Percentiles rank a stretch among this genome's conserved stretches.
phyloP scores from a whole-genome alignment of 2,797 vertebrate species.

The Yasuhikotakia modesta region DNA sequence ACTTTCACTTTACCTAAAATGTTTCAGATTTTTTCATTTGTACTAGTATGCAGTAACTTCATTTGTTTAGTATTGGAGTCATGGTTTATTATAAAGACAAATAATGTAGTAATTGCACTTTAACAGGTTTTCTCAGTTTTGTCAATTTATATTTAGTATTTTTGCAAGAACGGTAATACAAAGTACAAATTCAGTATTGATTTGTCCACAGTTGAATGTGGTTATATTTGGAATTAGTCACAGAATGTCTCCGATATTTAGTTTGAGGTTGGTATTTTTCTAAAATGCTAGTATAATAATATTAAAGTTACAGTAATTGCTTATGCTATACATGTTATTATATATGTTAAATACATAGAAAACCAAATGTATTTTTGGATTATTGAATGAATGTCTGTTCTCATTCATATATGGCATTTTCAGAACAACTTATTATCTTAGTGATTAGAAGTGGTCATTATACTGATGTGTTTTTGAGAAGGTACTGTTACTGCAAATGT shows the following conservation, averaged over 20 bases:
- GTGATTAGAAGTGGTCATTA: no score
- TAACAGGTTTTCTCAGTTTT: conserved; percentile 45
- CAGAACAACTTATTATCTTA: neutral
- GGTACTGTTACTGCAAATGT: no score
- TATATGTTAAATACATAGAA: conserved; percentile 26
- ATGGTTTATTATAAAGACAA: conserved; percentile 36
- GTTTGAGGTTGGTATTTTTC: conserved; percentile 43
- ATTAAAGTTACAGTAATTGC: conserved; percentile 33
- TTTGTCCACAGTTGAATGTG: neutral
- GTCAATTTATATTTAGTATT: conserved; percentile 11
- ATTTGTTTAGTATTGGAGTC: conserved; percentile 20
- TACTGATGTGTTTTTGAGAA: no score
- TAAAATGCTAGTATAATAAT: conserved; percentile 20
- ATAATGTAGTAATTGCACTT: conserved; percentile 56
- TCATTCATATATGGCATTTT: conserved; percentile 3
- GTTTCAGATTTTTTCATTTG: conserved; percentile 3
- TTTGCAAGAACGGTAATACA: neutral
- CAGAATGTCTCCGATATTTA: conserved; percentile 1
- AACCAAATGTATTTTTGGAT: conserved; percentile 31
- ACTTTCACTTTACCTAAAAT: no score
- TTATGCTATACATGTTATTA: conserved; percentile 25
- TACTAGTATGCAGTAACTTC: conserved; percentile 28
- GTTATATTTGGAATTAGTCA: neutral
- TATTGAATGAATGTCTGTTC: conserved; percentile 37
- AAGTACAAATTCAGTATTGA: conserved; percentile 8